Conservation (phyloP, 2,113 vertebrate species). For the Verasper variegatus region DNA sequence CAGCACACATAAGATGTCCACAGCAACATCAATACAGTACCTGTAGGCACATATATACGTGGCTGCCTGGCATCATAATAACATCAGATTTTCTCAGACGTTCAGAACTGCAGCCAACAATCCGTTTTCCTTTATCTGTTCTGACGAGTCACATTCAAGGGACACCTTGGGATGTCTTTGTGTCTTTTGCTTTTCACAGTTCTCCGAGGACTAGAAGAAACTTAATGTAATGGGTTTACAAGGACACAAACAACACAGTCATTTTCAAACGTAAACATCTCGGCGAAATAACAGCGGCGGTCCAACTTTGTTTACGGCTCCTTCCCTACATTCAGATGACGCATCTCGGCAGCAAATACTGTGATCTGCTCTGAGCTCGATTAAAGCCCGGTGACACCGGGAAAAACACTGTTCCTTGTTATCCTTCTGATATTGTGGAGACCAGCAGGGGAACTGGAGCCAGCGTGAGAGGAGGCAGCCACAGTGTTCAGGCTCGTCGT, state of each 20-base stretch:
- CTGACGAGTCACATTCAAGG: not conserved
- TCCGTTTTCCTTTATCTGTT: not conserved
- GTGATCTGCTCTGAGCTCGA: conserved; percentile 10
- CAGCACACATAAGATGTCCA: conserved; percentile 1
- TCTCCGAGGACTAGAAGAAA: not conserved
- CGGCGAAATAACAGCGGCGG: not conserved
- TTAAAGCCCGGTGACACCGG: not conserved
- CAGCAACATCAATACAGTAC: not conserved
- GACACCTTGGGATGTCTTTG: conserved; percentile 3
- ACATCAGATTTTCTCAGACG: conserved; percentile 13
- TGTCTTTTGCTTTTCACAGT: conserved; percentile 7
- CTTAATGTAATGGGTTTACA: not conserved
- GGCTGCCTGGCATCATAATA: conserved; percentile 5
- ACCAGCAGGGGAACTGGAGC: conserved; percentile 5
- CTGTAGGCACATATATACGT: not conserved
- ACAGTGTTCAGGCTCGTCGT: conserved; percentile 3
- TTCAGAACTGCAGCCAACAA: not conserved
- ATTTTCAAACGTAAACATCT: not conserved
- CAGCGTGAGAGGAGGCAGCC: not conserved
- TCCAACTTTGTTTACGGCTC: conserved; percentile 21
- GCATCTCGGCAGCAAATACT: not conserved
- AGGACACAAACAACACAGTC: not conserved
- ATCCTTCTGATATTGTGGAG: not conserved
- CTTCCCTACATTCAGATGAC: not conserved
- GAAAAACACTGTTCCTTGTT: not conserved